Conservation (phyloP, 30 jellyfish, hydroid and myxozoan species). For the Aurelia sp. region DNA sequence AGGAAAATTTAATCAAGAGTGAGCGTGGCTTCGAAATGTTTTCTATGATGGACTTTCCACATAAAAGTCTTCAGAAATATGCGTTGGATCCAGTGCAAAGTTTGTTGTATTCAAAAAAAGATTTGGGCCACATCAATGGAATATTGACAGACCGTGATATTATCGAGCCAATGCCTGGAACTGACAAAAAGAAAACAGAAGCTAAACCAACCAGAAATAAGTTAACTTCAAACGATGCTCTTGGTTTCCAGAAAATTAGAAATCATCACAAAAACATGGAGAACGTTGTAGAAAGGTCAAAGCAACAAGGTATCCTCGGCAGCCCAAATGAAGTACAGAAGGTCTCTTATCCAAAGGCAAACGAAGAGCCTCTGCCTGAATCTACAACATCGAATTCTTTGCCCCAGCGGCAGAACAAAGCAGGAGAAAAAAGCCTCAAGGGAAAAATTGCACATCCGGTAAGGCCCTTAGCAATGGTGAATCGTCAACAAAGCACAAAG, state of each 20-base stretch:
- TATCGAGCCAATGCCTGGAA: conserved; percentile 28
- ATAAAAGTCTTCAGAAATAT: conserved; percentile 26
- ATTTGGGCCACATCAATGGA: conserved; percentile 62
- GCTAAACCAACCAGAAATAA: background rate
- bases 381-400: background rate
- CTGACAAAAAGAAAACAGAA: background rate
- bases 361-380: background rate
- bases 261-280: background rate
- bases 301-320: background rate
- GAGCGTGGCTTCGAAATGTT: conserved; percentile 60
- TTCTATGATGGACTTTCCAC: conserved; percentile 69
- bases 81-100: conserved; percentile 61
- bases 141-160: conserved; percentile 61
- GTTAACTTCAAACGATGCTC: background rate
- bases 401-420: background rate
- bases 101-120: conserved; percentile 40
- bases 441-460: background rate
- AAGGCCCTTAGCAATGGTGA: background rate
- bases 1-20: background rate
- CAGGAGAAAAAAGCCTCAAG: background rate
- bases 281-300: background rate
- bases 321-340: background rate
- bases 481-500: background rate
- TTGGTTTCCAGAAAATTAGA: background rate
- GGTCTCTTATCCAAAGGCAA: background rate